A percentile compares a stretch with the other conserved stretches of the same genome.
phyloP scores from a whole-genome alignment of 2,113 vertebrate genomes.

The Athene cunicularia region DNA sequence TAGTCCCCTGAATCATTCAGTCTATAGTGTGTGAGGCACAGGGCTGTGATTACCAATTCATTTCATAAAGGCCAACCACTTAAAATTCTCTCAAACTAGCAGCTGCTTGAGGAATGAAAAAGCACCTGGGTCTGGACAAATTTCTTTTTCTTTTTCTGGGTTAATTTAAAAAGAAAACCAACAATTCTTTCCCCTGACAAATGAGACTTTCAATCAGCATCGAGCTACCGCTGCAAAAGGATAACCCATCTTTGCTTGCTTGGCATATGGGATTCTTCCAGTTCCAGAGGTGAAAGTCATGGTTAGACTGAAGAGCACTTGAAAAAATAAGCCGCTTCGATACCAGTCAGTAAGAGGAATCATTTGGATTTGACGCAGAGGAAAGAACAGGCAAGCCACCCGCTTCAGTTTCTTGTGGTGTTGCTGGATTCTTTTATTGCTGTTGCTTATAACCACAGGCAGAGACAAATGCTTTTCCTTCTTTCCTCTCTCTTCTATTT shows the following conservation, averaged over 20 bases:
- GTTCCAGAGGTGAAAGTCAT: not conserved
- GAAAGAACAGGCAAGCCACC: not conserved
- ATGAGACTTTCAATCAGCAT: not conserved
- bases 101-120: constrained; percentile 26
- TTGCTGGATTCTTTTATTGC: not conserved
- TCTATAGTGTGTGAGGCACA: not conserved
- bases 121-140: constrained; percentile 3
- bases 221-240: not conserved
- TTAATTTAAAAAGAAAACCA: constrained; percentile 38
- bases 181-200: not conserved
- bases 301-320: constrained; percentile 6
- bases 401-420: not conserved
- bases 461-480: not conserved
- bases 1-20: not conserved
- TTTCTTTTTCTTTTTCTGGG: not conserved
- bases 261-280: not conserved
- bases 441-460: not conserved
- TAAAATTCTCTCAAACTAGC: constrained; percentile 46
- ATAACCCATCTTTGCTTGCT: not conserved
- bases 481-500: not conserved
- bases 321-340: not conserved
- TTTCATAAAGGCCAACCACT: constrained; percentile 34
- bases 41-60: constrained; percentile 41
- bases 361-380: not conserved
- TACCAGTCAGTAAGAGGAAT: not conserved